These are phyloP conservation scores for Drosophila longiperda DNA, from an alignment of 2,888 invertebrate species.

Conservation along the genomic window DNA sequence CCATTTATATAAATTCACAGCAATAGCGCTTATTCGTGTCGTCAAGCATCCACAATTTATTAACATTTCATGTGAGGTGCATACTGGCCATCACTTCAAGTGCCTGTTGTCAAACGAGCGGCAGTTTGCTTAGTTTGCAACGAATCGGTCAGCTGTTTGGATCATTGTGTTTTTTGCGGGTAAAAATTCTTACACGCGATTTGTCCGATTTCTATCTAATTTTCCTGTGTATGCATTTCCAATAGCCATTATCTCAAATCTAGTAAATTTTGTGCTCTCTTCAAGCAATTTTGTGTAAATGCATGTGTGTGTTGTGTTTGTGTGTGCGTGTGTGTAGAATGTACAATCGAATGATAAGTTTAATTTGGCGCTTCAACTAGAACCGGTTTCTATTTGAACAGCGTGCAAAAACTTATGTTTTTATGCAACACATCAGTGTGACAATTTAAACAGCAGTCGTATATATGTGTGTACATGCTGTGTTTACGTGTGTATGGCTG, in stretches of 20 bases:
- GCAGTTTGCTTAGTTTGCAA: conserved; percentile 33
- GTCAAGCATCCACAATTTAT: neutral
- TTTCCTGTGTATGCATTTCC: conserved; percentile 41
- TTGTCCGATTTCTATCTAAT: conserved; percentile 19
- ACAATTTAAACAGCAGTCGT: neutral
- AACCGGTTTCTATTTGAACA: conserved; percentile 39
- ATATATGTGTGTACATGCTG: neutral
- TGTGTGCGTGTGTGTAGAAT: neutral
- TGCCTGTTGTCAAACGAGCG: neutral
- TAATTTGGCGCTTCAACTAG: conserved; percentile 41
- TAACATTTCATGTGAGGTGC: conserved; percentile 3
- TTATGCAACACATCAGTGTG: conserved; percentile 15
- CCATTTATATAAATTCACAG: neutral
- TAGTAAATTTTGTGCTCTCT: conserved; percentile 9
- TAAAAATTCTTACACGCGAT: conserved; percentile 14
- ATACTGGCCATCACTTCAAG: conserved; percentile 13
- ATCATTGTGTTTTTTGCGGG: conserved; percentile 33
- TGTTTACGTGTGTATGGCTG: neutral
- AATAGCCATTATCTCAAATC: conserved; percentile 21
- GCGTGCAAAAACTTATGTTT: conserved; percentile 9
- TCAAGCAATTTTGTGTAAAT: neutral
- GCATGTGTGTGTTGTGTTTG: neutral
- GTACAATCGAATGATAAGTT: conserved; percentile 8
- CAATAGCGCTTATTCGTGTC: neutral
- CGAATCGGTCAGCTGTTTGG: conserved; percentile 61